Evolutionary conservation across 2,797 vertebrate species (phyloP), one percentile per base, ranked within the genome.

Genomic region (Bryconaethiops microstoma): DNA sequence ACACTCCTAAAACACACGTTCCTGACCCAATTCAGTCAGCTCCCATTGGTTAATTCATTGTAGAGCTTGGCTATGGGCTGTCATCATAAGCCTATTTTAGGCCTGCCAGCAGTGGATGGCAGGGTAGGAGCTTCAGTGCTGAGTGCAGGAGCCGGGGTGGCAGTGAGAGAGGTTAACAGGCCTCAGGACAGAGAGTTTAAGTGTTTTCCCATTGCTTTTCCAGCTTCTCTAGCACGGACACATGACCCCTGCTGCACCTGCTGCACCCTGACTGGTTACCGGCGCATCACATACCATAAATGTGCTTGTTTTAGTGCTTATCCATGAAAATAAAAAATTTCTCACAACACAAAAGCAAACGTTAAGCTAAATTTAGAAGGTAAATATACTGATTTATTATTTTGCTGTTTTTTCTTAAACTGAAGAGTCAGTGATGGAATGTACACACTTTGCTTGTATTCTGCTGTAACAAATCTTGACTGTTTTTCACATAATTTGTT

Each of bases 21-120:
- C 9, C 69, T 77, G 76, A 81, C 78, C 78, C 78, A 84, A 54
- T 86, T 82, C 74, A 77, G 64, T 82, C 81, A 80, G 64, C 25
- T 70, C 59, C 23, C 17, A 40, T 67, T 69, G 71, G 72, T 77
- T 77, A 77, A 57, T 57, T 85, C 48, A 40, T 65, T 68, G 17
- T 71, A 76, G 40, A 78, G 42, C 45, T 77, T 78, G 19, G 4
- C 76, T 81, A 40, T 13, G 4, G 50, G 68, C 55, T 84, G 71
- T 68, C 55, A 83, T 57, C 65, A 80, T 45, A 35, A n/a, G 54
- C 7, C 48, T 71, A 62, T 86, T 85, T 81, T 80, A 64, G 50
- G 79, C 42, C 45, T 85, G 21, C 57, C 48, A 69, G 77, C 71
- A 80, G 52, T 48, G 54, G 40, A 83, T 57, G 72, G 68, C 60